Percentiles rank a stretch among this genome's conserved stretches.
Conservation (phyloP, 2,797 vertebrate species). For the Peromyscus melanophrys region DNA sequence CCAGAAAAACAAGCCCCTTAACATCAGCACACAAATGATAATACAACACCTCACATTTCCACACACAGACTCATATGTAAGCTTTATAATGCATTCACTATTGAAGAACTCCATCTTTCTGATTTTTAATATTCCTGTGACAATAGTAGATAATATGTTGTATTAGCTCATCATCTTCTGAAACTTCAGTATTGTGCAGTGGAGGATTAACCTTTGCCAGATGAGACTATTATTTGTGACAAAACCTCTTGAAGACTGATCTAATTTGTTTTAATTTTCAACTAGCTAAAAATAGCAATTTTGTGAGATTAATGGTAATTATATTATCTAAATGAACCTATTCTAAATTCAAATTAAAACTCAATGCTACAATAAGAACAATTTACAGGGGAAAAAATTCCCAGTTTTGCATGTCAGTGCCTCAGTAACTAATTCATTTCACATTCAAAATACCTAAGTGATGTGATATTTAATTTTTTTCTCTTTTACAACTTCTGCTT, state of each 20-base stretch:
- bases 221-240: conserved; percentile 7
- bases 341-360: conserved; percentile 77
- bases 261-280: conserved; percentile 72
- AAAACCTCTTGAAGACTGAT: conserved; percentile 22
- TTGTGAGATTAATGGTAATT: conserved; percentile 69
- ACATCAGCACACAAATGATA: background rate
- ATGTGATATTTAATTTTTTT: conserved; percentile 42
- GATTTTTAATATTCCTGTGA: background rate
- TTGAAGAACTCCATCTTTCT: background rate
- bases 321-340: conserved; percentile 62
- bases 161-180: background rate
- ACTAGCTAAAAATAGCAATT: conserved; percentile 63
- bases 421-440: conserved; percentile 59
- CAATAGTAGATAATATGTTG: background rate
- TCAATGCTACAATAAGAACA: conserved; percentile 29
- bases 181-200: conserved; percentile 1
- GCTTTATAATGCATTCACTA: background rate
- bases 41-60: background rate
- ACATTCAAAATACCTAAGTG: conserved; percentile 37
- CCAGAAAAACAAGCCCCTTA: background rate
- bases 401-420: background rate
- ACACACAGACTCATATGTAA: background rate
- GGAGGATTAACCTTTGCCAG: background rate
- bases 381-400: background rate
- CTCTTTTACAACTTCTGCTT: conserved; percentile 19